phyloP scores from a whole-genome alignment of 2,113 vertebrate species.

The Passer domesticus region DNA sequence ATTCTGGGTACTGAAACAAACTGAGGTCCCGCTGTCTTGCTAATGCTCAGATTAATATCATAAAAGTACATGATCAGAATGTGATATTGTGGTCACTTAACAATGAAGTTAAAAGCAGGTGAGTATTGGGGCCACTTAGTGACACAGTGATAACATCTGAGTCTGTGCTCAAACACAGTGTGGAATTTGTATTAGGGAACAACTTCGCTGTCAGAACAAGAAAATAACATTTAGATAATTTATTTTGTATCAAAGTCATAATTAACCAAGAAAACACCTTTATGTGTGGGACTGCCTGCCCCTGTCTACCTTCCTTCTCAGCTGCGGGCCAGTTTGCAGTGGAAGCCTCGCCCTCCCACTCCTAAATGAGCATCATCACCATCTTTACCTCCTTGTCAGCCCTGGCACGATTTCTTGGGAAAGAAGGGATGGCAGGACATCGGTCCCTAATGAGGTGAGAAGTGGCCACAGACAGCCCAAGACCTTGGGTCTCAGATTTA shows the following conservation, averaged over 20 bases:
- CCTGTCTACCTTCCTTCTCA: rapidly evolving
- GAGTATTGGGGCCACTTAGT: not conserved
- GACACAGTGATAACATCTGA: not conserved
- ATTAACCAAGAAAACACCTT: not conserved
- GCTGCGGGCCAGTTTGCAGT: not conserved
- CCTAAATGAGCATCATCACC: not conserved
- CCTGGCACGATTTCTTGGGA: not conserved
- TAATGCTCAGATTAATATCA: not conserved
- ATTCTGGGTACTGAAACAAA: not conserved
- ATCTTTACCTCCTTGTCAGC: not conserved
- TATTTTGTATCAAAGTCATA: not conserved
- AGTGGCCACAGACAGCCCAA: not conserved
- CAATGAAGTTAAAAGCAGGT: not conserved
- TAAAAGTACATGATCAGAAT: not conserved
- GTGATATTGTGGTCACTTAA: not conserved
- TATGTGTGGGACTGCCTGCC: not conserved
- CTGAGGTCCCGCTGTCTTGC: not conserved
- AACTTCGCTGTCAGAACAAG: not conserved
- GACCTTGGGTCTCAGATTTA: not conserved
- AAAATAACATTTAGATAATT: not conserved
- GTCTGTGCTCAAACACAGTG: not conserved
- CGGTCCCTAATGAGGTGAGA: not conserved
- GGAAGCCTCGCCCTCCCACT: not conserved
- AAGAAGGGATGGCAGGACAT: not conserved
- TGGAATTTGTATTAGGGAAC: not conserved